These are phyloP conservation scores for Chymomyza procnemis DNA, from an alignment of 2,888 invertebrate species.

Conservation along the genomic window DNA sequence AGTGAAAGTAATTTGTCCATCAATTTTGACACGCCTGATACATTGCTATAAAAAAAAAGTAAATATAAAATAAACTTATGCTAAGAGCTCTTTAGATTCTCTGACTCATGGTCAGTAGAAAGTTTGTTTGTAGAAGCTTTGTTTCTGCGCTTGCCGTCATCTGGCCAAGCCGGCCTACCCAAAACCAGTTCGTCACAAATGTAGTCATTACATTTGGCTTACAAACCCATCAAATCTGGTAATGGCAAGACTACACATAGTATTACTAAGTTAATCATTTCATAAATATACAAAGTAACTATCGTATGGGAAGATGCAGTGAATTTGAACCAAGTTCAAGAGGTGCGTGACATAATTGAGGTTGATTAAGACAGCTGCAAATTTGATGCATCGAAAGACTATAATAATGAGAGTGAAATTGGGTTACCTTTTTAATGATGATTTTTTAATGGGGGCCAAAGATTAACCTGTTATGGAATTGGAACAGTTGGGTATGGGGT, in stretches of 20 bases:
- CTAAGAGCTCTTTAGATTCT: slow-evolving; percentile 38
- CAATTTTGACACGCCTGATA: slow-evolving; percentile 36
- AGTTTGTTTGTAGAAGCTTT: slow-evolving; percentile 39
- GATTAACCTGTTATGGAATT: too few species aligned
- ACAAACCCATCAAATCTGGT: slow-evolving; percentile 19
- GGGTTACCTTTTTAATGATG: not conserved
- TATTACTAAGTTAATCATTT: slow-evolving; percentile 58
- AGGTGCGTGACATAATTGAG: not conserved
- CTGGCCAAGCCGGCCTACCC: not conserved
- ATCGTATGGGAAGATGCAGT: slow-evolving; percentile 12
- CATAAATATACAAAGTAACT: slow-evolving; percentile 21
- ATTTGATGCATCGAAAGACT: not conserved
- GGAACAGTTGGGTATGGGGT: too few species aligned
- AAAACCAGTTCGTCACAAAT: slow-evolving; percentile 8
- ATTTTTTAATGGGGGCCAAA: not conserved
- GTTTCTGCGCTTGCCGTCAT: not conserved
- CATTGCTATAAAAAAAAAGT: not conserved
- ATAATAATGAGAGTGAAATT: not conserved
- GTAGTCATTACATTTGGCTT: slow-evolving; percentile 32
- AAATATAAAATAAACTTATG: slow-evolving; percentile 3
- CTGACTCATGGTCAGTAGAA: slow-evolving; percentile 52
- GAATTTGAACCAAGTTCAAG: slow-evolving; percentile 24
- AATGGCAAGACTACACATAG: slow-evolving; percentile 25
- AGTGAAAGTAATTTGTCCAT: slow-evolving; percentile 35
- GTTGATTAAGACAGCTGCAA: not conserved